Evolutionary conservation across 2,888 invertebrate genomes (phyloP), one percentile per base, ranked within the genome.

Genomic region (Tiliacea citrago): DNA sequence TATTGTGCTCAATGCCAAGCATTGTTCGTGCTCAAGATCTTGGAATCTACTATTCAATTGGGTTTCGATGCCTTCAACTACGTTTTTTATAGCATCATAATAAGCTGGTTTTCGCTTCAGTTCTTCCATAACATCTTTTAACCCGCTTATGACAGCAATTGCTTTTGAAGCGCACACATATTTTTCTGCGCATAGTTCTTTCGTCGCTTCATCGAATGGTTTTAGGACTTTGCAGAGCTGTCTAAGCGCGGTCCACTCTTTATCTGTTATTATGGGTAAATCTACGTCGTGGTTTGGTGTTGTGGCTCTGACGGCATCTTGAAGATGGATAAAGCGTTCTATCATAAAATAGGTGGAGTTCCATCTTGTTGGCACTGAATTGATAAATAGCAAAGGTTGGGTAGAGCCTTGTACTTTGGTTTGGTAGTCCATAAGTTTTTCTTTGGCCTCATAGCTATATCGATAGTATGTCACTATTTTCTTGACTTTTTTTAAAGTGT

Each of bases 141-240:
- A 35, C 18, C 9, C 65, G 65, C n/a, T 51, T 35, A 51, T 66
- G 18, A 66, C 35, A 35, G 51, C 65, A 35, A 66, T 66, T 18
- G 29, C 65, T 65, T 66, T 66, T 61, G 69, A 70, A 70, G 62
- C 61, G 51, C 51, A 70, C 70, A 62, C 61, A 39, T 62, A 70
- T 70, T 70, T 70, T 39, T 70, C 51, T 55, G 71, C 55, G 21
- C 71, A 45, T 63, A 63, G n/a, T 45, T 71, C 63, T 53, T 35
- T 63, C 55, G 63, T 55, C 29, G 71, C 71, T 63, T 71, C 63
- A 69, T n/a, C 35, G 4, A 69, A 69, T 47, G 68, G 68, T 42
- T 55, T 68, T 55, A 68, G 24, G 7, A 68, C 68, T 68, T 57
- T 42, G 18, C 24, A 68, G 18, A 69, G 68, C 49, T 60, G 68